Base-by-base conservation (phyloP, 30 jellyfish, hydroid and myxozoan genomes). In the Chironex yamaguchii region DNA sequence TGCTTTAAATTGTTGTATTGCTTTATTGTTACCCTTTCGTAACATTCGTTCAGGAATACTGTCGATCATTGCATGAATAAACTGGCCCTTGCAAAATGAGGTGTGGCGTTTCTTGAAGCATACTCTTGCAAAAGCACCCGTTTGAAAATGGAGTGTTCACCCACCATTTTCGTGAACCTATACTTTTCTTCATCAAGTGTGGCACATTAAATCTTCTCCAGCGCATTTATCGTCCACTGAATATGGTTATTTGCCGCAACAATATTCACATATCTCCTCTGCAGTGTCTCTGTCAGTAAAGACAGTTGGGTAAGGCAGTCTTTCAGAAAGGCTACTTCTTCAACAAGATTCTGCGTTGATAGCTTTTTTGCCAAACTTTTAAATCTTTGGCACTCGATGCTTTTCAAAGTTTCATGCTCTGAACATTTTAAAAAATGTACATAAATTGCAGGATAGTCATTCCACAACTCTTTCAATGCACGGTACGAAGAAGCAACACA, bases 401-500 rank as follows among this genome's bases (percentile, higher is more conserved):
- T 72, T 36, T 72, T 4, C 17, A 32, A 70, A 4, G 25, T 34
- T 17, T 71, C 79, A 33, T 31, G 42, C 25, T 72, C 86, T 72
- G 75, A 31, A 35, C 71, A n/a, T 4, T 69, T 28, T 23, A 36
- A 14, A 49, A 72, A 72, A 72, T 72, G 86, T 36, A 36, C 34
- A 9, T 1, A 42, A 3, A 72, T 14, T 31, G 77, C 86, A 21
- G 86, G 76, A 31, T 72, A 72, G 29, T 72, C 50, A 25, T 72
- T 30, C 77, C 79, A 35, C 29, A 35, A 24, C n/a, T 71, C 32
- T 31, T n/a, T 49, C 6, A 72, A 3, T 17, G 79, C 36, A 12
- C 74, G 28, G 74, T 4, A 72, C 50, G 86, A 72, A 31, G 86
- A 72, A 36, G 86, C 75, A n/a, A 72, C 74, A 42, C 86, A 72